Base-by-base conservation (phyloP, 1,140 invertebrate genomes). In the Stegodyphus dumicola region DNA sequence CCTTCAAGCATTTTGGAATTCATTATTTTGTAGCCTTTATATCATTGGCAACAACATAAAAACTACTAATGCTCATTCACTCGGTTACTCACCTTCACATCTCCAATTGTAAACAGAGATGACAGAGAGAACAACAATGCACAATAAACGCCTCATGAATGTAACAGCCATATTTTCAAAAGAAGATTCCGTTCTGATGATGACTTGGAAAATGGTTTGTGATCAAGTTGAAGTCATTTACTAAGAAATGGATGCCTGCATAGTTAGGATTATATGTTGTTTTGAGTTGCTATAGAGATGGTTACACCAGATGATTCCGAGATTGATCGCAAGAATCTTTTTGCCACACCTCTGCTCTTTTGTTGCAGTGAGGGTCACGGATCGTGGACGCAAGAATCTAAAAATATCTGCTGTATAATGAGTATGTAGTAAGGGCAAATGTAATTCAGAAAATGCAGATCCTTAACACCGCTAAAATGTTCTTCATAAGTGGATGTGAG, bases 221-320 rank as follows among this genome's bases (percentile, higher is more conserved):
- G 52, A 52, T 83, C 52, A n/a, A n/a, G 69, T 6, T 69, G 71
- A 76, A 76, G 65, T 77, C 60, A 76, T 85, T 85, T 77, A 18
- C 73, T 70, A 77, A 76, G 74, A 69, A 76, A 77, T 67, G 52
- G 52, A 85, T 85, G 69, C 76, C 64, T 65, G 67, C 53, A 75
- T 69, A 85, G 77, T 76, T 66, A 85, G 33, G 77, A 18, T 56
- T 15, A 54, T 85, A 65, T 85, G 81, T 85, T 85, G 81, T 85
- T 85, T 69, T 49, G 10, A 54, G 81, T 85, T 85, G 74, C 81
- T 85, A 85, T 85, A 85, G 81, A 17, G 18, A 85, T 85, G 81
- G 81, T 75, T 66, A 76, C 81, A 85, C 71, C 77, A 54, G 74
- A 76, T 85, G 74, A 85, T 77, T 85, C 54, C 74, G 60, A 85